Base-by-base conservation (phyloP, 2,888 invertebrate species). In the Ophonus ardosiacus region DNA sequence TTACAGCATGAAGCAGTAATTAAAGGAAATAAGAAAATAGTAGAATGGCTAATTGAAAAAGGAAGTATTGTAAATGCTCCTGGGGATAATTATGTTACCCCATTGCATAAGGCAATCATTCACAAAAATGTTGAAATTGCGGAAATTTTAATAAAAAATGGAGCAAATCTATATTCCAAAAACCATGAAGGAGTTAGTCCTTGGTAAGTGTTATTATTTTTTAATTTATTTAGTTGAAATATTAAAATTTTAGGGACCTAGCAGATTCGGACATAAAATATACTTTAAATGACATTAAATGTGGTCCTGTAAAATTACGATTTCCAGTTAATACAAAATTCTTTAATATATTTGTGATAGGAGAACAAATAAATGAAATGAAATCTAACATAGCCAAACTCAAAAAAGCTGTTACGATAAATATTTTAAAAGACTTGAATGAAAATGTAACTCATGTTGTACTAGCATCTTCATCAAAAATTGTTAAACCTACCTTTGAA, bases 1-100 rank as follows among this genome's bases (percentile, higher is more conserved):
- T 31, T 81, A 31, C 56, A 81, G 81, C 81, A 81, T 21, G 81
- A 81, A 71, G 81, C 81, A 51, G 17, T 81, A 56, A 51, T 81
- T 13, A 15, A n/a, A 56, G 71, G 71, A 8, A 71, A 81, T 71
- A 31, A 31, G 24, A 56, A 51, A 24, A 81, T 81, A 38, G 56
- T 71, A 15, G 40, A 68, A 31, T 31, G 24, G 57, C 18, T 81
- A n/a, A 24, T 81, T n/a, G 40, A 81, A 81, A 56, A 51, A 17
- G 81, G 81, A 13, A 71, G 68, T 81, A 56, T 71, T 15, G 81
- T 81, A 8, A 81, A 81, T 68, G 81, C 71, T 10, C 81, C 81
- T 21, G 81, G 81, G 56, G 17, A 51, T 71, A 51, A 57, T 8
- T 81, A 81, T 57, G 57, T 51, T 65, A 81, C 81, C 17, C 81